Conservation (phyloP, 2,888 invertebrate genomes). For the Carterocephalus palaemon region DNA sequence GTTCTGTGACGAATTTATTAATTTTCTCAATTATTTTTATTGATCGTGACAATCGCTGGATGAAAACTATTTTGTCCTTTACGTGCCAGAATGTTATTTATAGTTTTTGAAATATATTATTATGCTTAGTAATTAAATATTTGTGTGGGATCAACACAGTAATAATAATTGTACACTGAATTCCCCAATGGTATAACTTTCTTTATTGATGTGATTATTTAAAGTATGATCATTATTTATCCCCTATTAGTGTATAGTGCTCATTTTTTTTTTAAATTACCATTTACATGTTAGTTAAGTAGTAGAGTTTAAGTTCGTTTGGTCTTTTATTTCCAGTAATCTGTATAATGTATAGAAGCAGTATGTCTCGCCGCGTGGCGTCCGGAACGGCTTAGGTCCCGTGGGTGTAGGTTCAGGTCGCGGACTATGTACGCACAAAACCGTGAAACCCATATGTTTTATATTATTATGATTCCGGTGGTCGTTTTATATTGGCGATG, state of each 20-base stretch:
- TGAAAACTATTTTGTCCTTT: constrained; percentile 51
- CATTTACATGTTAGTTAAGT: constrained; percentile 66
- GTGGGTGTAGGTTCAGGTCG: constrained; percentile 44
- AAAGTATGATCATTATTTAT: constrained; percentile 71
- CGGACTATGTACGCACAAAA: constrained; percentile 64
- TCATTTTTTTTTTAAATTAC: constrained; percentile 74
- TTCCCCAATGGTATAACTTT: constrained; percentile 39
- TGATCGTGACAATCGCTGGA: constrained; percentile 54
- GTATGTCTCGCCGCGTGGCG: constrained; percentile 42
- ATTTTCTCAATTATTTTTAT: constrained; percentile 39
- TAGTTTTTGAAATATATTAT: constrained; percentile 57
- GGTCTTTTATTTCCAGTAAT: constrained; percentile 50
- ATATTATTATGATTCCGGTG: constrained; percentile 27
- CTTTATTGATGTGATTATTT: constrained; percentile 62
- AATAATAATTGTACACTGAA: constrained; percentile 38
- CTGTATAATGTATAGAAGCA: constrained; percentile 37
- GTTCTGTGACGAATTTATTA: constrained; percentile 66
- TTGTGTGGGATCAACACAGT: constrained; percentile 52
- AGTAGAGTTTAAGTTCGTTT: constrained; percentile 64
- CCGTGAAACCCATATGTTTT: constrained; percentile 39
- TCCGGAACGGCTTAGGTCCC: constrained; percentile 49
- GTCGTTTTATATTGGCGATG: constrained; percentile 38
- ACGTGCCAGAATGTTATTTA: constrained; percentile 75
- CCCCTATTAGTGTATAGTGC: constrained; percentile 71
- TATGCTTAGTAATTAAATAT: constrained; percentile 52